Conservation (phyloP, 1,140 invertebrate species). For the Drosophila orosa region DNA sequence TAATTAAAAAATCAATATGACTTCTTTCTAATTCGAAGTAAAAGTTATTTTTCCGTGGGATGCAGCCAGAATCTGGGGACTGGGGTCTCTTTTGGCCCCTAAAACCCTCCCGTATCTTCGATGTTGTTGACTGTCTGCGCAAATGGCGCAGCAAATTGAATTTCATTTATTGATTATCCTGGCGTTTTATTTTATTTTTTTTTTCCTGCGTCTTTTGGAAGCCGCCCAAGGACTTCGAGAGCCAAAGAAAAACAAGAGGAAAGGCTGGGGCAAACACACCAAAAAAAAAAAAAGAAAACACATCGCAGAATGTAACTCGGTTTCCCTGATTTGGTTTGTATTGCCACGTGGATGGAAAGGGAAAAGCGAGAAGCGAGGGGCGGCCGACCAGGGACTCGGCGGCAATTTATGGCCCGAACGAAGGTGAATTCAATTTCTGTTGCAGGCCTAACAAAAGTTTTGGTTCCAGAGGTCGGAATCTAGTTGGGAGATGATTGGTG, state of each 20-base stretch:
- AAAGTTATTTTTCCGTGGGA: not conserved
- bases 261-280: constrained; percentile 2
- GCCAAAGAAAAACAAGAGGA: constrained; percentile 18
- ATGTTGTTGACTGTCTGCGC: constrained; percentile 71
- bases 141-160: constrained; percentile 83
- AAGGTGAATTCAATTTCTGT: constrained; percentile 76
- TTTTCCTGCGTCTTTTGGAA: constrained; percentile 47
- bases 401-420: constrained; percentile 69
- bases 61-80: constrained; percentile 26
- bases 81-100: not conserved
- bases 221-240: constrained; percentile 39
- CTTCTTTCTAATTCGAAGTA: not conserved
- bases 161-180: constrained; percentile 83
- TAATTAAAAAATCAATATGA: not conserved
- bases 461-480: constrained; percentile 25
- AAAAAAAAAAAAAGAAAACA: constrained; percentile 31
- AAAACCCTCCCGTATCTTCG: constrained; percentile 6
- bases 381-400: not conserved
- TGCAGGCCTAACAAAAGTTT: constrained; percentile 46
- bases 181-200: constrained; percentile 73
- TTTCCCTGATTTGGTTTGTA: constrained; percentile 60
- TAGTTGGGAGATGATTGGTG: constrained; percentile 40
- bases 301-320: constrained; percentile 56
- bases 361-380: not conserved
- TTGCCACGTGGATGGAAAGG: constrained; percentile 7